These are phyloP conservation scores for Caranx melampygus DNA, from an alignment of 2,113 vertebrate species.

Conservation along the genomic window DNA sequence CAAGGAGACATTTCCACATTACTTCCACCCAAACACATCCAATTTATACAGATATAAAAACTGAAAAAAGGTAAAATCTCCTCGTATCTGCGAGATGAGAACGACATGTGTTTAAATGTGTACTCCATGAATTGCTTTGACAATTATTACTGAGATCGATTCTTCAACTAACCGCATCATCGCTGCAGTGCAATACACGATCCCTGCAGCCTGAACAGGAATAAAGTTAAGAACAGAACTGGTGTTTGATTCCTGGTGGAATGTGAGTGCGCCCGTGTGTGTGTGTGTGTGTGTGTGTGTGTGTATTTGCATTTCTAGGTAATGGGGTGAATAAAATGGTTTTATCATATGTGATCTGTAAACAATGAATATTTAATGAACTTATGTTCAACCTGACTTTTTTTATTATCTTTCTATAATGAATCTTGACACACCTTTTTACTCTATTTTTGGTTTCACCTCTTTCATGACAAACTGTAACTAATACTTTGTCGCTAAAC, in stretches of 20 bases:
- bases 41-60: background rate
- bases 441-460: slow-evolving; percentile 9
- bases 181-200: slow-evolving; percentile 9
- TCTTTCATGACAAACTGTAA: slow-evolving; percentile 28
- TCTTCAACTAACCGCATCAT: slow-evolving; percentile 7
- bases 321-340: background rate
- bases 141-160: background rate
- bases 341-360: background rate
- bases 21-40: background rate
- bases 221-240: slow-evolving; percentile 17
- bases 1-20: background rate
- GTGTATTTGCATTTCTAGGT: background rate
- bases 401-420: slow-evolving; percentile 1
- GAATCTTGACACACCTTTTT: slow-evolving; percentile 9
- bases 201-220: slow-evolving; percentile 9
- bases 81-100: background rate
- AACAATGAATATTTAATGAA: too few relatives aligned
- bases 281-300: background rate
- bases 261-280: background rate
- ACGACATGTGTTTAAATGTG: background rate
- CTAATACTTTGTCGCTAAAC: slow-evolving; percentile 14
- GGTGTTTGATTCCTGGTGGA: slow-evolving; percentile 9
- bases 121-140: background rate
- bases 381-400: background rate
- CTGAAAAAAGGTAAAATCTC: background rate